Conservation (phyloP, 2,888 invertebrate species). For the Malthinus flaveolus region DNA sequence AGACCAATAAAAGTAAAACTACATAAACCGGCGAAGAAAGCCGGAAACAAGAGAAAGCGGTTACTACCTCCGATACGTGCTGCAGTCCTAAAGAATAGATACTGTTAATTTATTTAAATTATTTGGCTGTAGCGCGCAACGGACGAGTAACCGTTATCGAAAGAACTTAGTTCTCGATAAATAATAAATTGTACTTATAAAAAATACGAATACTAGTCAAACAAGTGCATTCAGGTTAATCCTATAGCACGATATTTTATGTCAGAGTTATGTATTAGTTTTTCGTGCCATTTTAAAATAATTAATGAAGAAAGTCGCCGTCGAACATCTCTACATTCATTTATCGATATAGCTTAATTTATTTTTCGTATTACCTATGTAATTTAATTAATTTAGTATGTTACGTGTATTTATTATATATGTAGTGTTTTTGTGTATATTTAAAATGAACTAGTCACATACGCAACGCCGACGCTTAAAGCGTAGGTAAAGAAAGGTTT, state of each 20-base stretch:
- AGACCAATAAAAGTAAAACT: slow-evolving; percentile 85
- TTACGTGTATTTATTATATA: slow-evolving; percentile 42
- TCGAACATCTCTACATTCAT: slow-evolving; percentile 36
- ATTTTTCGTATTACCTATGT: slow-evolving; percentile 37
- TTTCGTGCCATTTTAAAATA: slow-evolving; percentile 47
- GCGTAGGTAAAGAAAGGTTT: slow-evolving; percentile 12
- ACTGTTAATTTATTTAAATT: slow-evolving; percentile 6
- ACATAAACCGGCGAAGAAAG: slow-evolving; percentile 55
- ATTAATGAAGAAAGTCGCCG: neutral
- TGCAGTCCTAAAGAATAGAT: slow-evolving; percentile 3
- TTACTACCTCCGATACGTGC: slow-evolving; percentile 7
- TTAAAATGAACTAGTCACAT: slow-evolving; percentile 35
- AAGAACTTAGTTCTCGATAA: slow-evolving; percentile 26
- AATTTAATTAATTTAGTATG: slow-evolving; percentile 34
- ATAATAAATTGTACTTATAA: slow-evolving; percentile 48
- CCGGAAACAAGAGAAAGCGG: slow-evolving; percentile 9
- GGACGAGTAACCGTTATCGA: slow-evolving; percentile 28
- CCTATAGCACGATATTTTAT: slow-evolving; percentile 49
- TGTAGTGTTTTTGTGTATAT: slow-evolving; percentile 54
- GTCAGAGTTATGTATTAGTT: slow-evolving; percentile 42
- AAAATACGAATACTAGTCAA: slow-evolving; percentile 56
- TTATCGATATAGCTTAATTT: slow-evolving; percentile 41
- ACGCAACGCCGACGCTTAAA: slow-evolving; percentile 41
- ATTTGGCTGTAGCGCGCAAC: slow-evolving; percentile 32
- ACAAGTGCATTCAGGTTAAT: slow-evolving; percentile 54